Evolutionary conservation across 1,140 invertebrate genomes (phyloP).

Genomic region (Zaprionus capensis): DNA sequence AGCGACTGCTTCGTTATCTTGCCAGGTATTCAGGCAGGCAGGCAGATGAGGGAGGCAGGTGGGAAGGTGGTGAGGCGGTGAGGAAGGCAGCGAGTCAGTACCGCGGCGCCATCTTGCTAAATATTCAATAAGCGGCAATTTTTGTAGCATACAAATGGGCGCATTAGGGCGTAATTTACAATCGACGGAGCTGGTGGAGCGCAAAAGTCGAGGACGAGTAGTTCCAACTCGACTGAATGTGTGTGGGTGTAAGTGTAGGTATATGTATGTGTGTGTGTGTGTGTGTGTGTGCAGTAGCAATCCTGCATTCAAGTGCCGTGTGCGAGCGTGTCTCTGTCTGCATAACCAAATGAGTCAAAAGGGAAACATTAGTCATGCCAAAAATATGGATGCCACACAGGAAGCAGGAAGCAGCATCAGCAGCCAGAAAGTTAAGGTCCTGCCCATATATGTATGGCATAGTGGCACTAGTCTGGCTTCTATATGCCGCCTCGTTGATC

Average conservation of each 20-base stretch:
- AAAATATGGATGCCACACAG: constrained; percentile 32
- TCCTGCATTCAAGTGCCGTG: constrained; percentile 23
- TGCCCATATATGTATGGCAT: background rate
- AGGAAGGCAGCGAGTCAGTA: background rate
- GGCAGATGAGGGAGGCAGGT: background rate
- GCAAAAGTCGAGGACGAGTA: constrained; percentile 51
- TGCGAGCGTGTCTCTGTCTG: constrained; percentile 26
- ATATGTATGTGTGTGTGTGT: constrained; percentile 23
- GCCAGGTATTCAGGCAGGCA: constrained; percentile 24
- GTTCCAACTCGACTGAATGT: constrained; percentile 38
- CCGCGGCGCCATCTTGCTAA: constrained; percentile 56
- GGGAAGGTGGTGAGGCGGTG: background rate
- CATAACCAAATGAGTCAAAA: constrained; percentile 79
- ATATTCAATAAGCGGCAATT: constrained; percentile 83
- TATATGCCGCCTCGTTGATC: constrained; percentile 17
- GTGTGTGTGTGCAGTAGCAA: constrained; percentile 17
- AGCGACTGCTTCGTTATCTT: constrained; percentile 17
- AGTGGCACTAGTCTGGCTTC: background rate
- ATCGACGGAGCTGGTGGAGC: constrained; percentile 54
- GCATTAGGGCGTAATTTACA: constrained; percentile 82
- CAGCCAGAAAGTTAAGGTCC: constrained; percentile 5
- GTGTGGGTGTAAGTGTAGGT: constrained; percentile 9
- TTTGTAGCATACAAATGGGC: constrained; percentile 83
- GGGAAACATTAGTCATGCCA: constrained; percentile 79
- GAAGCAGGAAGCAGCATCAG: constrained; percentile 4